phyloP scores from a whole-genome alignment of 2,113 vertebrate genomes.

The Pogona vitticeps region DNA sequence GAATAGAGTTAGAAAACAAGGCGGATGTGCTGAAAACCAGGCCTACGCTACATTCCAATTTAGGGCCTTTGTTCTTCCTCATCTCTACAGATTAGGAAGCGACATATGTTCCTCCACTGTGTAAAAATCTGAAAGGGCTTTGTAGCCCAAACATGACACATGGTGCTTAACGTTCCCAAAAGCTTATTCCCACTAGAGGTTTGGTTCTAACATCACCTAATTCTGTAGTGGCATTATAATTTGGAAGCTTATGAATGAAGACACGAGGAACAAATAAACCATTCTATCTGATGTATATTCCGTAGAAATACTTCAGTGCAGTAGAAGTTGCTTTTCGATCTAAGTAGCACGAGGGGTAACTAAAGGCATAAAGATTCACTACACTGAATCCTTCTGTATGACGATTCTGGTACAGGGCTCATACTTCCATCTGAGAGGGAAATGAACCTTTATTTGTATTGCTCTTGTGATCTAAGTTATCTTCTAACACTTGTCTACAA shows the following conservation, averaged over 20 bases:
- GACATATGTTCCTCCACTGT: neutral
- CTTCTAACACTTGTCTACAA: too few relatives aligned
- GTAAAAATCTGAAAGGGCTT: neutral
- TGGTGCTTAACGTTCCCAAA: conserved; percentile 7
- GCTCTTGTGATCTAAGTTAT: neutral
- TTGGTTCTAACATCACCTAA: neutral
- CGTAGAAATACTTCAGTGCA: neutral
- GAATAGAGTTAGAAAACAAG: conserved; percentile 67
- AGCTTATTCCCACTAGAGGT: neutral
- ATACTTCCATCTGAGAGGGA: neutral
- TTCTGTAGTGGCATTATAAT: neutral
- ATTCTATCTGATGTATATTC: neutral
- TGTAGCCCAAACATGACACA: neutral
- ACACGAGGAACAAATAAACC: neutral
- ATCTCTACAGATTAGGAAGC: neutral
- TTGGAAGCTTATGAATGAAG: neutral
- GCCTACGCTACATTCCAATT: conserved; percentile 74
- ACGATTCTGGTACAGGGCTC: neutral
- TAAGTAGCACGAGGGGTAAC: neutral
- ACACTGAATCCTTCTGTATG: neutral
- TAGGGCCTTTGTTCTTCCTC: conserved; percentile 45
- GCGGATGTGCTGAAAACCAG: conserved; percentile 45
- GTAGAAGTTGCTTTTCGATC: neutral
- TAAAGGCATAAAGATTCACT: neutral
- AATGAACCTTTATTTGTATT: neutral